Conservation (phyloP, 1,140 invertebrate genomes). For the Caerostris darwini region DNA sequence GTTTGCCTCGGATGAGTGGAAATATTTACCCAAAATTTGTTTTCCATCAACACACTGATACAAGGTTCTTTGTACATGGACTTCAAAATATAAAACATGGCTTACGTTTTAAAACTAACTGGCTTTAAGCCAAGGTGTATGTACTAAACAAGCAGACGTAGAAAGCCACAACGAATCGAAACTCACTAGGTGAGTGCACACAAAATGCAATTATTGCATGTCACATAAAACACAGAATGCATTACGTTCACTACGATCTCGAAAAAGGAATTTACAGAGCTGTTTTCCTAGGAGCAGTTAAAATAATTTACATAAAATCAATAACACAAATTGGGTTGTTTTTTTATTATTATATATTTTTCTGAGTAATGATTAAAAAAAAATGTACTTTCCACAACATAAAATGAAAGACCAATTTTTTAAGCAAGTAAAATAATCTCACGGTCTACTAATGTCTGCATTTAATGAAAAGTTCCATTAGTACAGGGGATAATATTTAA, state of each 20-base stretch:
- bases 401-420: too few species aligned
- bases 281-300: background rate
- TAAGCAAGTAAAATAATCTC: too few species aligned
- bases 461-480: background rate
- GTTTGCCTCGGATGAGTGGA: constrained; percentile 69
- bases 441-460: constrained; percentile 37
- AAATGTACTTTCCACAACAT: too few species aligned
- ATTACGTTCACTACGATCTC: constrained; percentile 38
- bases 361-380: too few species aligned
- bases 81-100: constrained; percentile 76
- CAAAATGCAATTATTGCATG: constrained; percentile 77
- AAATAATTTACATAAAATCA: background rate
- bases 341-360: background rate
- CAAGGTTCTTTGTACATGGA: constrained; percentile 77
- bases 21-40: constrained; percentile 66
- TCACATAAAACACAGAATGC: constrained; percentile 76
- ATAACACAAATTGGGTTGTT: background rate
- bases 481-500: background rate
- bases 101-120: constrained; percentile 72
- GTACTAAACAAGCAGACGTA: constrained; percentile 75
- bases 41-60: constrained; percentile 67
- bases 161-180: constrained; percentile 75
- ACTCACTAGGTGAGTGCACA: constrained; percentile 76
- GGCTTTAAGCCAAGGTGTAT: constrained; percentile 71
- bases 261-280: constrained; percentile 10